Evolutionary conservation across 2,888 invertebrate genomes (phyloP), one percentile per base, ranked within the genome.

Genomic region (Himalopsyche japonica): DNA sequence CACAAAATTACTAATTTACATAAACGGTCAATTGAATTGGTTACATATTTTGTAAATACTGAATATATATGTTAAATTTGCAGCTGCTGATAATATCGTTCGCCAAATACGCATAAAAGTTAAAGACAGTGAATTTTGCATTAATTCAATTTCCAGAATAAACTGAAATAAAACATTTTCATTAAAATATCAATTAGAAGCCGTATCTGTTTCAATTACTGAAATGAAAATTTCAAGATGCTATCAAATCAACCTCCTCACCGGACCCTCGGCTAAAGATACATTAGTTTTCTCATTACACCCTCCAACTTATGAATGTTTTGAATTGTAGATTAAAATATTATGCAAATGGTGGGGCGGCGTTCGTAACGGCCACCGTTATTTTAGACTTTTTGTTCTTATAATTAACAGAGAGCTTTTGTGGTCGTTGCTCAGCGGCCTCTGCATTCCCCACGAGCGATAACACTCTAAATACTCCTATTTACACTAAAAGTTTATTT

Each of bases 281-380:
- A 57, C 49, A 57, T 80, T 80, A 32, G 80, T 47, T 57, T 30
- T 47, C 76, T 43, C 82, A 49, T 48, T 32, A 78, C 77, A 57
- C 43, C 64, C 20, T 70, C 57, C 57, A 30, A 30, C 57, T 81
- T 57, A 83, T 85, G 81, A 83, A 83, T 84, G 84, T 84, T 84
- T 84, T 82, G 86, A 84, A 85, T 84, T 82, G 84, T 82, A 86
- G 84, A 86, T 86, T 86, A 86, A 86, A 86, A 86, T 84, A 84
- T 86, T 86, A 86, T 86, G 86, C 86, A 86, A 86, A 86, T 86
- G 82, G 76, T 37, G 70, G 49, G 47, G 82, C 49, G 82, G 70
- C 78, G 84, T 27, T 43, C 79, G 82, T 83, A 80, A 64, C 76
- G 85, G 76, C 70, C 77, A 77, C 43, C 79, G 77, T 82, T 84